phyloP scores from a whole-genome alignment of 2,113 vertebrate genomes.

The Genyomyrus donnyi region DNA sequence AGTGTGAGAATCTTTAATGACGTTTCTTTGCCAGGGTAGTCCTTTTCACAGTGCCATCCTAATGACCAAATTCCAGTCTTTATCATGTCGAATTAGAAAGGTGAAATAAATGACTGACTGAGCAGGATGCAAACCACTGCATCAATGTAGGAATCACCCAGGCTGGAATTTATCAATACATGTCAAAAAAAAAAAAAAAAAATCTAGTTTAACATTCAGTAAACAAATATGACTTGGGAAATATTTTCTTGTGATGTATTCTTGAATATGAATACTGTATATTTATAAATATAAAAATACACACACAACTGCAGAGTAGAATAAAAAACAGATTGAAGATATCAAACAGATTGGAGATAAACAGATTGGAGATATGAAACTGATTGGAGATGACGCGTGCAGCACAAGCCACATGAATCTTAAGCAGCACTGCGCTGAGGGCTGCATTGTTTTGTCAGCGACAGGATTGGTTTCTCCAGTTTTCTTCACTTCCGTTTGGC shows the following conservation, averaged over 20 bases:
- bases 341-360: neutral
- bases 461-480: constrained; percentile 41
- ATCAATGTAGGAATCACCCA: neutral
- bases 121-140: neutral
- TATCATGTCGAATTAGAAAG: neutral
- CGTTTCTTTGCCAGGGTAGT: neutral
- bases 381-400: neutral
- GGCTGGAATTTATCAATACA: neutral
- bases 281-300: neutral
- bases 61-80: neutral
- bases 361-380: neutral
- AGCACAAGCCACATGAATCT: constrained; percentile 46
- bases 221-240: neutral
- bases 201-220: neutral
- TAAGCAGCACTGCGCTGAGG: constrained; percentile 48
- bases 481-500: constrained; percentile 53
- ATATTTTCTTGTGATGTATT: neutral
- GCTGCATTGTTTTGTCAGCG: constrained; percentile 49
- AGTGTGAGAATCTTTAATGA: constrained; percentile 19
- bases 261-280: neutral
- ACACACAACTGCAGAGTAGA: neutral
- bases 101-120: neutral
- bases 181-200: neutral
- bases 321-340: neutral
- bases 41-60: neutral